Base-by-base conservation (phyloP, 53 echinoderm and acorn worm species). In the Apostichopus leukothele region DNA sequence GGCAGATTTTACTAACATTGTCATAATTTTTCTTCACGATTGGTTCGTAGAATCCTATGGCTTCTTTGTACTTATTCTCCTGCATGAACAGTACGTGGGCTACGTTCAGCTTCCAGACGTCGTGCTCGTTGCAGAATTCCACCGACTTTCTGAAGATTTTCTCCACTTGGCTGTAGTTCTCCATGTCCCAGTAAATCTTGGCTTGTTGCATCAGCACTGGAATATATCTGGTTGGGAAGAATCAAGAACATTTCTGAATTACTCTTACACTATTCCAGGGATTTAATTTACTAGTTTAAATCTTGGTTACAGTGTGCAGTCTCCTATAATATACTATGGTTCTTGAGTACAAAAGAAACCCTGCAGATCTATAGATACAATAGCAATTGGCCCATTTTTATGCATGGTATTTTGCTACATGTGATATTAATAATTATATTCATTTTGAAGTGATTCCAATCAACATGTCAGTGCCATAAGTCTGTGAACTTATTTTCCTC, bases 41-140 rank as follows among this genome's bases (percentile, higher is more conserved):
- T 3, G 99, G 99, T 61, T 99, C 99, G 59, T 99, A 99, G 91
- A 99, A 99, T 7, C 99, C 99, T 5, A 94, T 96, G 27, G 99
- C 99, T 78, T 99, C 99, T 88, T 99, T 99, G 92, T 95, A 99
- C 61, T 98, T 99, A 86, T 93, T 94, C 79, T 96, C 96, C 84
- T 99, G 99, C 99, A 99, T 99, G 89, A 99, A 99, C 73, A 99
- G 92, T 20, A 99, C 99, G 50, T 99, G 99, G 22, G 99, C 93
- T 9, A 99, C 99, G 76, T 99, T 99, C 66, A 99, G 96, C 83
- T 94, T 99, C 99, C 99, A 96, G 52, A 91, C 88, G 74, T 99
- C 99, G 75, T 99, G 99, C 92, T 99, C 99, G 26, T 99, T 99
- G 92, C 99, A 99, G 93, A 99, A 99, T 90, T 99, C 99, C 66